Conservation (phyloP, 92 coral and sea anemone species). For the Bergia sp. region DNA sequence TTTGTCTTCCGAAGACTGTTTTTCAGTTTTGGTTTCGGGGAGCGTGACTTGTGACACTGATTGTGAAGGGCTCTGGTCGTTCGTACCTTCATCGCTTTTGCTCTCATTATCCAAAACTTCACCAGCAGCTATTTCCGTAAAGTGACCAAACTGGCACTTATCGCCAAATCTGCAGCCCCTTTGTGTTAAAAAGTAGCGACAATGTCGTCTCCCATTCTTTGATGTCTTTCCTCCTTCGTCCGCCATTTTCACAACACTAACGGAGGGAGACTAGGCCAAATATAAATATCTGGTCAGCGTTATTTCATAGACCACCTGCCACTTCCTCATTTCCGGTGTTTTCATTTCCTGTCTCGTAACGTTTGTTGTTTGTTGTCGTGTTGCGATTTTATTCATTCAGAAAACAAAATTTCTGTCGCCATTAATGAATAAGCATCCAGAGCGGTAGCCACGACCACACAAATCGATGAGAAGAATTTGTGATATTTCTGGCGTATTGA, state of each 20-base stretch:
- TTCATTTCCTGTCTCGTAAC: constrained; percentile 22
- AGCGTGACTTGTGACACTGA: background rate
- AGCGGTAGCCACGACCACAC: constrained; percentile 34
- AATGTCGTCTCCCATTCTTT: constrained; percentile 38
- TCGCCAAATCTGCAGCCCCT: constrained; percentile 78
- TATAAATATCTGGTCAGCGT: constrained; percentile 24
- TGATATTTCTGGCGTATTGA: background rate
- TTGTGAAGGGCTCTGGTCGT: background rate
- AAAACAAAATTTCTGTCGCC: constrained; percentile 36
- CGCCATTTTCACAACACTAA: background rate
- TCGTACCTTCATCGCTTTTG: background rate
- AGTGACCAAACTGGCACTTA: constrained; percentile 72
- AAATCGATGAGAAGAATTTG: constrained; percentile 8
- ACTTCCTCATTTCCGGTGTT: constrained; percentile 33
- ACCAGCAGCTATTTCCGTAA: background rate
- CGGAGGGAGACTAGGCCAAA: background rate
- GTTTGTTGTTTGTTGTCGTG: constrained; percentile 24
- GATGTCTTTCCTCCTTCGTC: background rate
- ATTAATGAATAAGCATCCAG: constrained; percentile 15
- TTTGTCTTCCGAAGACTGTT: background rate
- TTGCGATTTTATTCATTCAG: constrained; percentile 9
- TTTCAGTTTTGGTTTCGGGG: background rate
- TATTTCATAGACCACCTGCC: constrained; percentile 2
- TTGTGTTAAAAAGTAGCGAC: constrained; percentile 67
- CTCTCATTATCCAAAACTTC: background rate